A percentile compares a stretch with the other conserved stretches of the same genome.
Evolutionary conservation across 2,113 vertebrate species (phyloP).

Genomic region (Perca schrenkii): DNA sequence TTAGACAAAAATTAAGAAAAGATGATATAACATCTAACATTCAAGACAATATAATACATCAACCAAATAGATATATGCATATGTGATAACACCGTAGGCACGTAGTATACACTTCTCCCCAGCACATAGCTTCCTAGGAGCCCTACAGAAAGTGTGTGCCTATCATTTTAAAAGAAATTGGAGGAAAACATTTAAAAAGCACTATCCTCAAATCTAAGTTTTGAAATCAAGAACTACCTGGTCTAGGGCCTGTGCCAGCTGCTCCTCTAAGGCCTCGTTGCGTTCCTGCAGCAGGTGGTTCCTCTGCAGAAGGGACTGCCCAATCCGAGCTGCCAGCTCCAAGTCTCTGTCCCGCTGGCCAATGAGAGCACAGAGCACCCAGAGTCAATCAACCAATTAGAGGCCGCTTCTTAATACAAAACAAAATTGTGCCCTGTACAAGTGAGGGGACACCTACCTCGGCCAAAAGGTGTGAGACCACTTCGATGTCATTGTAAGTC

Average conservation of each 20-base stretch:
- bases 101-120: no score
- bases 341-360: conserved; percentile 94
- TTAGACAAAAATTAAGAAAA: no score
- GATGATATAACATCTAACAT: no score
- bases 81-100: no score
- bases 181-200: no score
- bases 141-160: no score
- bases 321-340: conserved; percentile 96
- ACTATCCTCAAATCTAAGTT: no score
- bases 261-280: conserved; percentile 94
- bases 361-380: conserved; percentile 8
- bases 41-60: no score
- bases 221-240: conserved; percentile 82
- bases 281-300: conserved; percentile 93
- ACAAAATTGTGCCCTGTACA: neutral
- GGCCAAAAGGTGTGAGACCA: conserved; percentile 92
- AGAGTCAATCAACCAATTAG: conserved; percentile 25
- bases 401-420: neutral
- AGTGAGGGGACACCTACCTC: conserved; percentile 84
- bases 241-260: conserved; percentile 92
- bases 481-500: conserved; percentile 92
- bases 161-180: no score
- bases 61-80: no score
- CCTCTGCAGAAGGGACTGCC: conserved; percentile 95
- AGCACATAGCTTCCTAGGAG: no score